Evolutionary conservation across 1,140 invertebrate genomes (phyloP), one percentile per base, ranked within the genome.

Genomic region (Cotesia chilonis): DNA sequence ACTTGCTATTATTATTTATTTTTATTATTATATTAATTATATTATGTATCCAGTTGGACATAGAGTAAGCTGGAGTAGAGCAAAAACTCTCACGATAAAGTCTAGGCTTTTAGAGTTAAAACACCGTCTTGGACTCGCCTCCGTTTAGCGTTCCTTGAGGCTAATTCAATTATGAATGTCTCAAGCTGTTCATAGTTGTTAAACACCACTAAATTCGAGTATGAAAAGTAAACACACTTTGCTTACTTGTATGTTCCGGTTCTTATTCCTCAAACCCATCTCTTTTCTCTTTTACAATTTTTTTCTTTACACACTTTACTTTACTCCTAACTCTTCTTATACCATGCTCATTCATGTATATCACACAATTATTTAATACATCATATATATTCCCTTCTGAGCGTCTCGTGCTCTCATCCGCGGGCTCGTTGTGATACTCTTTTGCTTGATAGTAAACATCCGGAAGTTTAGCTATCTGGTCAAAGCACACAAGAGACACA

Each of bases 111-210:
- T 6, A 7, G 10, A 47, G 41, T 47, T 47, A 7, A 47, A 47
- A 47, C 41, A 10, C 41, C 41, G 6, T 47, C 6, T 9, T 47
- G 41, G 12, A 7, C 63, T 63, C 55, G 68, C 66, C 52, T 59
- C 20, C 69, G 64, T 76, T 75, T 74, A 77, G 74, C 66, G 59
- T 70, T 63, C 20, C 59, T 60, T 54, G 54, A 41, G 28, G 37
- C 71, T 74, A 78, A 78, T 77, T 77, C 54, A 77, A 77, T 78
- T 78, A 76, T 74, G 60, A 72, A 52, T 51, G 55, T 55, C 63
- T 64, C 54, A 7, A 68, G 66, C 37, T 51, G 41, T 37, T 36
- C 17, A 5, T 41, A 41, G 20, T 20, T 17, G 52, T 17, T 54
- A 52, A 47, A 47, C 41, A 61, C 17, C 54, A 73, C 36, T 68